Conservation (phyloP, 2,797 vertebrate genomes). For the Myioborus melanocephalus region DNA sequence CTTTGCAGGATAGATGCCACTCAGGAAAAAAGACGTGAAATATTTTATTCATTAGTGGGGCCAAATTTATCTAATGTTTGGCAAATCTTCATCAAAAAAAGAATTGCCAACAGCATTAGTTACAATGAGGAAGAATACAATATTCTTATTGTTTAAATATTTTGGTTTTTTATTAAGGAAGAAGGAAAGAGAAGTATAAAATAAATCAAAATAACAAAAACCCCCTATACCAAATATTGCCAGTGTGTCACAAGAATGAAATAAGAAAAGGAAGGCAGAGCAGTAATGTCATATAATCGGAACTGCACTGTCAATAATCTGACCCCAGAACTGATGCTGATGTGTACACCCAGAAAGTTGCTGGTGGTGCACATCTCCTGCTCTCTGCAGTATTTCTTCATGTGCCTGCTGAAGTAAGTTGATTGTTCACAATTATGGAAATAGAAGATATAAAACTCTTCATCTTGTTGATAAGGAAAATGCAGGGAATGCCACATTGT, state of each 20-base stretch:
- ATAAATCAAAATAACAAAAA: neutral
- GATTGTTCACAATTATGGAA: neutral
- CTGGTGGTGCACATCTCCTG: neutral
- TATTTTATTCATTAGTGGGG: neutral
- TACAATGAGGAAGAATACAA: neutral
- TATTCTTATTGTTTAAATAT: neutral
- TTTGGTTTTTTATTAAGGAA: neutral
- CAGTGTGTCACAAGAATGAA: neutral
- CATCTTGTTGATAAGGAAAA: neutral
- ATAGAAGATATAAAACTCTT: neutral
- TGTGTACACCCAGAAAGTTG: neutral
- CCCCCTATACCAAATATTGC: neutral
- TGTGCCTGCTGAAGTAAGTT: neutral
- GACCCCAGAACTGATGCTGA: neutral
- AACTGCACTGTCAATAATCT: neutral
- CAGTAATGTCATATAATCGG: neutral
- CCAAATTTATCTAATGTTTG: neutral
- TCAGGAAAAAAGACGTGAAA: neutral
- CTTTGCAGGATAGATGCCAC: neutral
- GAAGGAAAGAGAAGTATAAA: neutral
- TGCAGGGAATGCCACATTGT: neutral
- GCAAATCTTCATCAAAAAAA: neutral
- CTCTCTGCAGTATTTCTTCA: neutral
- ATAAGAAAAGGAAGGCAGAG: neutral
- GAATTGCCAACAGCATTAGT: neutral